Percentiles rank a stretch among this genome's conserved stretches.
Evolutionary conservation across 2,888 invertebrate species (phyloP).

Genomic region (Agrochola macilenta): DNA sequence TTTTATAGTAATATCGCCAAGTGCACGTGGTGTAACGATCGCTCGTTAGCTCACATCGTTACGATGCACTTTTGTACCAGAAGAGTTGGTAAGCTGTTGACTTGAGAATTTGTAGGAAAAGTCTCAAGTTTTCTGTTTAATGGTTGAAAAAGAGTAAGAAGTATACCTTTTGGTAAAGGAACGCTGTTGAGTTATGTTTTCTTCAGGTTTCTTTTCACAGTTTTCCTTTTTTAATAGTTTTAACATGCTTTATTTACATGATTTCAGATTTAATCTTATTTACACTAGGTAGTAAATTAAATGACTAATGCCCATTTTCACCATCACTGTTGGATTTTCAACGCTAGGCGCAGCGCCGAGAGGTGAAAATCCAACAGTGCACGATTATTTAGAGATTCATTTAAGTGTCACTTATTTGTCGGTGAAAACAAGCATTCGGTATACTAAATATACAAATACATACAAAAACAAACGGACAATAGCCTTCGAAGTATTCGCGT

Average conservation of each 20-base stretch:
- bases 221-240: neutral
- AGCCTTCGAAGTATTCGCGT: no score
- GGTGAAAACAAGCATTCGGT: no score
- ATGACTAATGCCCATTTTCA: no score
- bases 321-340: no score
- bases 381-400: no score
- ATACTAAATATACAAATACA: no score
- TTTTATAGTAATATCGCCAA: conserved; percentile 45
- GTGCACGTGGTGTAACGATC: conserved; percentile 67
- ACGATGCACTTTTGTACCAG: conserved; percentile 66
- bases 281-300: no score
- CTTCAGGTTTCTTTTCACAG: neutral
- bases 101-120: conserved; percentile 57
- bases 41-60: conserved; percentile 71
- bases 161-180: neutral
- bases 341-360: no score
- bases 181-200: neutral
- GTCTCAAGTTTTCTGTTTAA: conserved; percentile 13
- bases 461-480: no score
- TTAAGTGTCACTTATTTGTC: no score
- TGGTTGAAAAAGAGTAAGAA: neutral
- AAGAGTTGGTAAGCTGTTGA: conserved; percentile 43
- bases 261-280: neutral
- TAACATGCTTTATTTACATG: neutral
- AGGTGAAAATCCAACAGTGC: no score